Evolutionary conservation across 2,797 vertebrate species (phyloP).

Genomic region (Phoxinus dragarum): DNA sequence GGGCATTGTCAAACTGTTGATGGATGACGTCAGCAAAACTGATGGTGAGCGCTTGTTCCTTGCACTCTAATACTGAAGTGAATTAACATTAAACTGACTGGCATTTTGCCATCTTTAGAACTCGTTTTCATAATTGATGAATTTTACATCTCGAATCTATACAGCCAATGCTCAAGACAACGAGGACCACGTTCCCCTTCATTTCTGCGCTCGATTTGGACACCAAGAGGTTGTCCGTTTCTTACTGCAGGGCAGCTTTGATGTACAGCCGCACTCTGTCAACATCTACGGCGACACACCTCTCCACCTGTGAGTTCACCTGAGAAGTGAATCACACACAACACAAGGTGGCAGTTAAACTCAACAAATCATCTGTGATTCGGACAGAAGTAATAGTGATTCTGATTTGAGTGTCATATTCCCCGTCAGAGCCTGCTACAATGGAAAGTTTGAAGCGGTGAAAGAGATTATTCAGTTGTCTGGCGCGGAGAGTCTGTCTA

Average conservation of each 20-base stretch:
- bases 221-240: constrained; percentile 86
- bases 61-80: background rate
- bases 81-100: background rate
- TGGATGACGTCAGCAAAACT: constrained; percentile 87
- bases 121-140: background rate
- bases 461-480: constrained; percentile 89
- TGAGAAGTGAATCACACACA: constrained; percentile 23
- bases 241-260: constrained; percentile 85
- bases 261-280: constrained; percentile 88
- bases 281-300: constrained; percentile 96
- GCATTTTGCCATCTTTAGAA: background rate
- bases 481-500: constrained; percentile 90
- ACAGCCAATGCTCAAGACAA: constrained; percentile 94
- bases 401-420: constrained; percentile 30
- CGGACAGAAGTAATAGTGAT: background rate
- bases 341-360: constrained; percentile 43
- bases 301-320: constrained; percentile 86
- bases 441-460: constrained; percentile 86
- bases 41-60: constrained; percentile 78
- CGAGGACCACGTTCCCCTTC: constrained; percentile 90
- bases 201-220: constrained; percentile 93
- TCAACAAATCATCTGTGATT: constrained; percentile 14
- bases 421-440: constrained; percentile 89
- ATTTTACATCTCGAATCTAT: background rate
- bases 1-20: constrained; percentile 84